Evolutionary conservation across 1,140 invertebrate genomes (phyloP).

Genomic region (Reticulitermes speratus): DNA sequence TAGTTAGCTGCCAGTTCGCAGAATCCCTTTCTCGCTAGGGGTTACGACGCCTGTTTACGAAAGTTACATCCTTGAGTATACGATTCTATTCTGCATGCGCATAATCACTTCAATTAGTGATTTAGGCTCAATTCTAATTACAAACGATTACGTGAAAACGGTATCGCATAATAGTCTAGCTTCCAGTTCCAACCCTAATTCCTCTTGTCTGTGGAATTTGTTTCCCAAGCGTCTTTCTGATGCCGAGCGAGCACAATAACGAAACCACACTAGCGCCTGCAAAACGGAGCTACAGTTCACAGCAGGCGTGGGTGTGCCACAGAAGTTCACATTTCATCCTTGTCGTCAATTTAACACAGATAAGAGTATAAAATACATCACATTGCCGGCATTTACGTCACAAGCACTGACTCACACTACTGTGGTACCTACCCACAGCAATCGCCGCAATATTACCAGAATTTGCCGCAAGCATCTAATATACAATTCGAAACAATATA

Average conservation of each 20-base stretch:
- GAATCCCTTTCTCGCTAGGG: conserved; percentile 7
- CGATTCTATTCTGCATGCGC: conserved; percentile 2
- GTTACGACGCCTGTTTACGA: not conserved
- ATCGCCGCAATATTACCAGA: too few relatives aligned
- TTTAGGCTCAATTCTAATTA: conserved; percentile 24
- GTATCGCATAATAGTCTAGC: not conserved
- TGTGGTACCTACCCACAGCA: too few relatives aligned
- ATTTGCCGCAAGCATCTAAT: too few relatives aligned
- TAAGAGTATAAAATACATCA: too few relatives aligned
- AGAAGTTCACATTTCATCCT: too few relatives aligned
- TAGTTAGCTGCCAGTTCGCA: not conserved
- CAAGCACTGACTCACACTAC: too few relatives aligned
- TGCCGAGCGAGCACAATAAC: conserved; percentile 7
- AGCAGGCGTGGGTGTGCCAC: too few relatives aligned
- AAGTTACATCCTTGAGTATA: conserved; percentile 16
- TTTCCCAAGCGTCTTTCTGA: conserved; percentile 14
- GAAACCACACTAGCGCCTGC: not conserved
- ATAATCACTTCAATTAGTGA: conserved; percentile 27
- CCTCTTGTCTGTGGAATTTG: conserved; percentile 2
- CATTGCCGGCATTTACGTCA: too few relatives aligned
- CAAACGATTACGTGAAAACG: conserved; percentile 25
- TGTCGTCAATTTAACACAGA: too few relatives aligned
- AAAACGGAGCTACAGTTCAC: too few relatives aligned
- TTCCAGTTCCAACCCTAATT: conserved; percentile 8
- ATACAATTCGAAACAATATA: too few relatives aligned